phyloP scores from a whole-genome alignment of 1,140 invertebrate species.

The Cherax quadricarinatus region DNA sequence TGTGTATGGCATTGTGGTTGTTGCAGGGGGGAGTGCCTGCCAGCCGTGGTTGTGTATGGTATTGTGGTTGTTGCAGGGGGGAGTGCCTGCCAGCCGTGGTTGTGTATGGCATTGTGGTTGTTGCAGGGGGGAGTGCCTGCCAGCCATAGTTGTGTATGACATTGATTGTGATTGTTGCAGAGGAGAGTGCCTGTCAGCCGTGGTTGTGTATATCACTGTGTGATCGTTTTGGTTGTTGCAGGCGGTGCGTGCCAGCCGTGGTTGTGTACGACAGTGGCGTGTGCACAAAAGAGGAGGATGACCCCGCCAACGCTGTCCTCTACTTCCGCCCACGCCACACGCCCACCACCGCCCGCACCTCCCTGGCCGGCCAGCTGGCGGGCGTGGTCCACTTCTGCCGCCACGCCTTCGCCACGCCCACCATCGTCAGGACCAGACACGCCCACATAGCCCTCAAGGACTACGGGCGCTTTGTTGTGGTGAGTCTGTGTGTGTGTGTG shows the following conservation, averaged over 20 bases:
- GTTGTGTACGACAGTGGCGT: conserved; percentile 50
- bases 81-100: no score
- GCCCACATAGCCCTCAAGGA: conserved; percentile 57
- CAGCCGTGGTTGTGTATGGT: no score
- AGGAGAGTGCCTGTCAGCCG: no score
- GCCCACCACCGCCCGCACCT: conserved; percentile 60
- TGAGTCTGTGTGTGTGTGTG: conserved; percentile 34
- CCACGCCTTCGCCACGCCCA: conserved; percentile 63
- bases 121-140: no score
- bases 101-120: no score
- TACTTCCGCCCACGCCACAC: conserved; percentile 65
- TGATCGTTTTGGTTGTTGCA: conserved; percentile 7
- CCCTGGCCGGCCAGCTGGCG: conserved; percentile 62
- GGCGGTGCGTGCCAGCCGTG: conserved; percentile 55
- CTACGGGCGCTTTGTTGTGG: conserved; percentile 53
- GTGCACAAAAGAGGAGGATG: conserved; percentile 54
- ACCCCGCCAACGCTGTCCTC: conserved; percentile 57
- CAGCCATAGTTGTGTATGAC: no score
- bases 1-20: conserved; percentile 21
- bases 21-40: no score
- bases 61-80: no score
- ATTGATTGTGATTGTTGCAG: no score
- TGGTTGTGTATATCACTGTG: neutral
- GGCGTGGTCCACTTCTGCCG: conserved; percentile 61
- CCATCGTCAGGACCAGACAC: conserved; percentile 52